These are phyloP conservation scores for Nymphalis polychloros DNA, from an alignment of 2,888 invertebrate genomes.

Conservation along the genomic window DNA sequence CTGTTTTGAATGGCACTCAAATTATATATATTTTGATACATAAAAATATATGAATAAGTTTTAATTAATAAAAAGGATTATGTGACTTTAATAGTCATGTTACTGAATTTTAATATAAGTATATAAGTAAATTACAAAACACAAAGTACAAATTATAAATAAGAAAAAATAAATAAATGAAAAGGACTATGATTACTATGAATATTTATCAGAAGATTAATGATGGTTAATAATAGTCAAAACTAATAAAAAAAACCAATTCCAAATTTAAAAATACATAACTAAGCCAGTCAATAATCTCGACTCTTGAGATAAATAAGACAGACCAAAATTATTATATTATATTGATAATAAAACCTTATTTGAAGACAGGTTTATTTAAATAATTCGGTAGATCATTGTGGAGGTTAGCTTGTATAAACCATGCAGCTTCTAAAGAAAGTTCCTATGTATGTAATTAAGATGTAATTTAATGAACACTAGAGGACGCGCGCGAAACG, in stretches of 20 bases:
- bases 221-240: not conserved
- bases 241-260: not conserved
- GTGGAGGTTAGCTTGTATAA: constrained; percentile 81
- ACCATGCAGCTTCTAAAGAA: constrained; percentile 82
- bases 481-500: constrained; percentile 68
- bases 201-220: not conserved
- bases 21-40: too few relatives aligned
- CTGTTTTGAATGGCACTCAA: too few relatives aligned
- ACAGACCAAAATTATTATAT: constrained; percentile 34
- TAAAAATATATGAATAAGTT: too few relatives aligned
- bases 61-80: too few relatives aligned
- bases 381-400: constrained; percentile 76
- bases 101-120: too few relatives aligned
- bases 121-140: too few relatives aligned
- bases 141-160: too few relatives aligned
- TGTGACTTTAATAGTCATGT: too few relatives aligned
- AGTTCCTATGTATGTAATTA: constrained; percentile 83
- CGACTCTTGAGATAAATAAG: constrained; percentile 26
- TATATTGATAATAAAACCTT: constrained; percentile 39
- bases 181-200: not conserved
- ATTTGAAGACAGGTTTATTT: constrained; percentile 67
- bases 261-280: not conserved
- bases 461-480: constrained; percentile 78
- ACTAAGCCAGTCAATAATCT: too few relatives aligned
- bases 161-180: too few relatives aligned